Percentiles rank a stretch among this genome's conserved stretches.
These are phyloP conservation scores for Holacanthella duospinosa DNA, from an alignment of 2,888 invertebrate genomes.

Conservation along the genomic window DNA sequence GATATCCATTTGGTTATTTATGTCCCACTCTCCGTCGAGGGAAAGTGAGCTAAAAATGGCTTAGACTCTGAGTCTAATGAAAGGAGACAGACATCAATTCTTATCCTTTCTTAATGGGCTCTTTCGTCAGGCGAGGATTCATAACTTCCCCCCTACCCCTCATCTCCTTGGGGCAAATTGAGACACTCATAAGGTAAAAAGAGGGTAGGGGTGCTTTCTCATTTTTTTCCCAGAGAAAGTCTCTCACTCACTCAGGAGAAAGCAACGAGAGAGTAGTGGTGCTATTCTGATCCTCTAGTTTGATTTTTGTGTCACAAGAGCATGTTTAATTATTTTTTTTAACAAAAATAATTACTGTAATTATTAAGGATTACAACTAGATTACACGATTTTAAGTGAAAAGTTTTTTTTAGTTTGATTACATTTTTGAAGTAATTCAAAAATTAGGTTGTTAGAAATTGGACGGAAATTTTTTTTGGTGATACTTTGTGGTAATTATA, in stretches of 20 bases:
- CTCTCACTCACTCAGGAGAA: neutral
- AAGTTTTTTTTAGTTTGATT: too few relatives aligned
- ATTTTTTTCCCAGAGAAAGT: too few relatives aligned
- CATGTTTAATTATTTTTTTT: too few relatives aligned
- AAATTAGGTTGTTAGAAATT: too few relatives aligned
- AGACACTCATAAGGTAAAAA: neutral
- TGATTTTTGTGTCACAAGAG: too few relatives aligned
- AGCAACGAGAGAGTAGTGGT: slow-evolving; percentile 1
- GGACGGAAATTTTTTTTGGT: too few relatives aligned
- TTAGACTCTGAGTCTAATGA: neutral
- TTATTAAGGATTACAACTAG: too few relatives aligned
- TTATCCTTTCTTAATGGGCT: slow-evolving; percentile 6
- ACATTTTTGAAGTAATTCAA: too few relatives aligned
- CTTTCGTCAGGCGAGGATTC: slow-evolving; percentile 5
- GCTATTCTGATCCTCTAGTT: neutral
- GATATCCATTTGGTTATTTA: neutral
- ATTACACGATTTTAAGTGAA: too few relatives aligned
- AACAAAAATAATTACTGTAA: too few relatives aligned
- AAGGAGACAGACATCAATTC: slow-evolving; percentile 6
- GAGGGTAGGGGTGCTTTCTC: neutral
- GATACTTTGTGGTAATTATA: too few relatives aligned
- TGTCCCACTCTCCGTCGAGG: neutral
- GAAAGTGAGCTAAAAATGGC: neutral
- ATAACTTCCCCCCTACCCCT: neutral
- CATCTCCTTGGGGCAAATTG: neutral